Evolutionary conservation across 2,113 vertebrate species (phyloP).

Genomic region (Piprites chloris): DNA sequence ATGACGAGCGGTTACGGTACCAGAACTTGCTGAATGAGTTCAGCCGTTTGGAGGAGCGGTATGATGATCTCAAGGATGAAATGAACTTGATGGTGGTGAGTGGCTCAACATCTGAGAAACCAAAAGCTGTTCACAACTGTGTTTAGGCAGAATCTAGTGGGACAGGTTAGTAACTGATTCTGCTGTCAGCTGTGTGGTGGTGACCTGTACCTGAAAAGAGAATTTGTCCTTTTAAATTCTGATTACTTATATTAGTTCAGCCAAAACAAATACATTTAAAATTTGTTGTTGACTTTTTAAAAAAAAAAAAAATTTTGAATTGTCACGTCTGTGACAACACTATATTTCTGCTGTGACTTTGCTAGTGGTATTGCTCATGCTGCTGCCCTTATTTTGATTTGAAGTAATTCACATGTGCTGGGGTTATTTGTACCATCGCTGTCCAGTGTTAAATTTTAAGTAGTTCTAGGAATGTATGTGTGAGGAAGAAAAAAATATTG

Average conservation of each 20-base stretch:
- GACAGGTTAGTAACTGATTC: not conserved
- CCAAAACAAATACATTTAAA: not conserved
- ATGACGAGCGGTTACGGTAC: conserved; percentile 92
- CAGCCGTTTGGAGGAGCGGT: conserved; percentile 92
- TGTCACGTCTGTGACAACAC: not conserved
- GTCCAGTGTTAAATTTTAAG: not conserved
- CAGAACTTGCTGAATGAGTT: conserved; percentile 97
- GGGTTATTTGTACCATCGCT: not conserved
- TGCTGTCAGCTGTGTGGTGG: not conserved
- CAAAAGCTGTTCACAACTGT: not conserved
- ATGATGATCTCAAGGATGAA: conserved; percentile 93
- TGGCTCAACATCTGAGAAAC: not conserved
- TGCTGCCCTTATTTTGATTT: not conserved
- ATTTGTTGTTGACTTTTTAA: not conserved
- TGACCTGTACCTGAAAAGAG: not conserved
- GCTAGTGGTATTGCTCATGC: not conserved
- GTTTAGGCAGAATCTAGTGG: not conserved
- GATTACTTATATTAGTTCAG: not conserved
- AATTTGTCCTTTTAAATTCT: not conserved
- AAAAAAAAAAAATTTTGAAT: not conserved
- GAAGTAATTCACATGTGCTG: not conserved
- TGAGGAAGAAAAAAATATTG: not conserved
- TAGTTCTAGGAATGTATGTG: not conserved
- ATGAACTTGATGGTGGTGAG: conserved; percentile 83
- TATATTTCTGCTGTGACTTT: not conserved